Percentiles rank a stretch among this genome's conserved stretches.
These are phyloP conservation scores for Macrobrachium nipponense DNA, from an alignment of 1,140 invertebrate species.

Conservation along the genomic window DNA sequence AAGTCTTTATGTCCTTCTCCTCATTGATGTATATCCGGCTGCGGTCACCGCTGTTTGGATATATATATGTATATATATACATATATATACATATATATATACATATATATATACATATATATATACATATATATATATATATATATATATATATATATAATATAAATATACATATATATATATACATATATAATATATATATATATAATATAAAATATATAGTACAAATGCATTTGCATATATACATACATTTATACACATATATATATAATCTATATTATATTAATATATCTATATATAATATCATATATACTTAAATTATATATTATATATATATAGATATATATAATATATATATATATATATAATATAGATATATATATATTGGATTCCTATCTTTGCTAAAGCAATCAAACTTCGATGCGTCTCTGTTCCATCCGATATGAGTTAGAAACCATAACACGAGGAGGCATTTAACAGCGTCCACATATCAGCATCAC, in stretches of 20 bases:
- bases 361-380: not conserved
- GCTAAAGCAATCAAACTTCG: not conserved
- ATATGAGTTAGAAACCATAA: no score
- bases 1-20: no score
- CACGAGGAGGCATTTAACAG: no score
- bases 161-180: slow-evolving; percentile 2
- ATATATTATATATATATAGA: not conserved
- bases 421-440: no score
- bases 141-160: slow-evolving; percentile 25
- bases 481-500: no score
- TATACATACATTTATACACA: slow-evolving; percentile 2
- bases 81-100: slow-evolving; percentile 8
- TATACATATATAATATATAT: not conserved
- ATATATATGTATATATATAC: slow-evolving; percentile 4
- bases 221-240: no score
- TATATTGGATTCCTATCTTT: no score
- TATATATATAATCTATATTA: slow-evolving; percentile 1
- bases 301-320: no score
- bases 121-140: slow-evolving; percentile 32
- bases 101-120: slow-evolving; percentile 22
- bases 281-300: slow-evolving; percentile 3
- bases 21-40: no score
- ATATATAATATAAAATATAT: slow-evolving; percentile 8
- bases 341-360: not conserved
- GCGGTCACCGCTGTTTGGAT: no score